Conservation (phyloP, 2,113 vertebrate species). For the Bagarius yarrelli region DNA sequence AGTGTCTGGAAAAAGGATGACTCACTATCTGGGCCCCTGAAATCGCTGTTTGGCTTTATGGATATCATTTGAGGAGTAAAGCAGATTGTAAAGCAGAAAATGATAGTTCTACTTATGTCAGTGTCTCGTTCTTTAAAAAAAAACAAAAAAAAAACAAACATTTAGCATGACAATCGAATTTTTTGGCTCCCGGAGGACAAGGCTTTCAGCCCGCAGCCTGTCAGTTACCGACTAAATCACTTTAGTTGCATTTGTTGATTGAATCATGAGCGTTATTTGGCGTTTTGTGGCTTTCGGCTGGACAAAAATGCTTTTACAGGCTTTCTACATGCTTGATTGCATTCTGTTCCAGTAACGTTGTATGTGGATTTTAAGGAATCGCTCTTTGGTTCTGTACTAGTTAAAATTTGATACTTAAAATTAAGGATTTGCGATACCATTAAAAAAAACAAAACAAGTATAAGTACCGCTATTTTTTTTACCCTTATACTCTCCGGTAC, state of each 20-base stretch:
- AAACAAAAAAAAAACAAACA: not conserved
- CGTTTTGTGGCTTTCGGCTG: not conserved
- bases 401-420: too few relatives aligned
- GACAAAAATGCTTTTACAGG: not conserved
- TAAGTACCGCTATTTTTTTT: too few relatives aligned
- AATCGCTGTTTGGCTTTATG: too few relatives aligned
- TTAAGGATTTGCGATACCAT: too few relatives aligned
- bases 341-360: not conserved
- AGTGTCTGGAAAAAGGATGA: too few relatives aligned
- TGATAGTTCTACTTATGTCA: not conserved
- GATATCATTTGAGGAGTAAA: too few relatives aligned
- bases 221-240: conserved; percentile 27
- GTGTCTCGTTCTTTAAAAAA: not conserved
- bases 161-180: not conserved
- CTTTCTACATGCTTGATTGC: not conserved
- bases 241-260: conserved; percentile 8
- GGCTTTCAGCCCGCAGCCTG: conserved; percentile 4
- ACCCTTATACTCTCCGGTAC: too few relatives aligned
- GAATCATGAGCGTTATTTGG: not conserved
- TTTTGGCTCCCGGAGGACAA: conserved; percentile 11
- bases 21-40: too few relatives aligned
- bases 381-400: not conserved
- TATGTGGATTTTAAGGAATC: not conserved
- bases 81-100: too few relatives aligned
- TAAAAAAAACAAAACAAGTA: too few relatives aligned